These are phyloP conservation scores for Chaenodraco wilsoni DNA, from an alignment of 2,797 vertebrate species.

Conservation along the genomic window DNA sequence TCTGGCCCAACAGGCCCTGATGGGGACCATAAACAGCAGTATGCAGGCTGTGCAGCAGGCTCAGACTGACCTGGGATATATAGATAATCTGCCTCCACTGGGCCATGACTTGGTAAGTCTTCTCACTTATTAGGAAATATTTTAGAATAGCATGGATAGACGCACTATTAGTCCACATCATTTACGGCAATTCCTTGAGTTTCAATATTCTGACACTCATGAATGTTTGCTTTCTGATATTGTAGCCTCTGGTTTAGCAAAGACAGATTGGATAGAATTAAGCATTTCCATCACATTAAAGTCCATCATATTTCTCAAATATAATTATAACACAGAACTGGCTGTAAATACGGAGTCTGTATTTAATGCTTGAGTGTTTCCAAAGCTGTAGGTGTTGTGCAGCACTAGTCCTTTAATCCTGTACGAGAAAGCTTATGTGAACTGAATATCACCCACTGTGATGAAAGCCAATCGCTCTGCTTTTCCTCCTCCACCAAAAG, in stretches of 20 bases:
- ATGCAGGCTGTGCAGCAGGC: constrained; percentile 98
- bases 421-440: constrained; percentile 57
- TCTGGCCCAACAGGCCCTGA: constrained; percentile 95
- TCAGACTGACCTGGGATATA: constrained; percentile 91
- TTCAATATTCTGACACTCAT: constrained; percentile 8
- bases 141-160: constrained; percentile 8
- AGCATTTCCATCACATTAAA: constrained; percentile 38
- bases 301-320: constrained; percentile 47
- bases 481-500: constrained; percentile 79
- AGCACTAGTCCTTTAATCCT: constrained; percentile 64
- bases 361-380: constrained; percentile 57
- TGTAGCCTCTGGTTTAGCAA: constrained; percentile 21
- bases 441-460: constrained; percentile 65
- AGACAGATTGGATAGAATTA: constrained; percentile 27
- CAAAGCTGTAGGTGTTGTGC: constrained; percentile 53
- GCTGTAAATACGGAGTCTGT: constrained; percentile 45
- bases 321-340: constrained; percentile 46
- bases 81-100: constrained; percentile 94
- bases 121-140: constrained; percentile 16
- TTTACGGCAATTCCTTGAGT: constrained; percentile 8
- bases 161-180: neutral
- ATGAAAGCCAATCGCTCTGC: constrained; percentile 63
- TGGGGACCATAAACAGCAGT: constrained; percentile 98
- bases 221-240: constrained; percentile 29
- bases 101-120: constrained; percentile 95